Evolutionary conservation across 1,140 invertebrate genomes (phyloP), one percentile per base, ranked within the genome.

Genomic region (Neodiprion pinetum): DNA sequence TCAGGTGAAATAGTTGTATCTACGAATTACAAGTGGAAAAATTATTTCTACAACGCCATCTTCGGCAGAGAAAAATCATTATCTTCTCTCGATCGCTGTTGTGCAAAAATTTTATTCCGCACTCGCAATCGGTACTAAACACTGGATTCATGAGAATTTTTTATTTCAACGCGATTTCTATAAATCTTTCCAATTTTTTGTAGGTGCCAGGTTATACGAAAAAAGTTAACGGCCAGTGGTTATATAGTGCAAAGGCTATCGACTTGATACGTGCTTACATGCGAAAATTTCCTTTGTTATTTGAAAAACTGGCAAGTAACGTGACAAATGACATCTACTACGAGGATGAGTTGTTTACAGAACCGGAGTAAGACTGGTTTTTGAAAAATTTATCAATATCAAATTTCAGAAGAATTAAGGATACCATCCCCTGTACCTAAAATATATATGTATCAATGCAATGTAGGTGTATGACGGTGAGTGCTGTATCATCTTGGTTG

Each of bases 201-300:
- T 89, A 95, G 87, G 90, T 96, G 0, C 90, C 93, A 47, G 96
- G 96, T 10, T 98, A 94, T 83, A 97, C 96, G 0, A 93, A 90
- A 71, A 95, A 93, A 82, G 83, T 90, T 0, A 90, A 91, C 14
- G 91, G 91, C 76, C 85, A 91, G 28, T 98, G 97, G 97, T 84
- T 92, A 9, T 98, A 97, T 83, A 96, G 96, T 1, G 79, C 89
- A n/a, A 93, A 95, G 79, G 91, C 94, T 12, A 80, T 96, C 0
- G 87, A 94, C n/a, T 84, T 94, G 1, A 90, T 98, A 17, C 80
- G 86, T 40, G 85, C 89, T 3, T 98, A 97, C 82, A 90, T 93
- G 74, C 71, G 87, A 10, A 88, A 91, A 75, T 98, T 92, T 88
- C 95, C 95, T 0, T 91, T 93, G 1, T 78, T 98, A 2, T 94